Base-by-base conservation (phyloP, 2,113 vertebrate species). In the Merops nubicus region DNA sequence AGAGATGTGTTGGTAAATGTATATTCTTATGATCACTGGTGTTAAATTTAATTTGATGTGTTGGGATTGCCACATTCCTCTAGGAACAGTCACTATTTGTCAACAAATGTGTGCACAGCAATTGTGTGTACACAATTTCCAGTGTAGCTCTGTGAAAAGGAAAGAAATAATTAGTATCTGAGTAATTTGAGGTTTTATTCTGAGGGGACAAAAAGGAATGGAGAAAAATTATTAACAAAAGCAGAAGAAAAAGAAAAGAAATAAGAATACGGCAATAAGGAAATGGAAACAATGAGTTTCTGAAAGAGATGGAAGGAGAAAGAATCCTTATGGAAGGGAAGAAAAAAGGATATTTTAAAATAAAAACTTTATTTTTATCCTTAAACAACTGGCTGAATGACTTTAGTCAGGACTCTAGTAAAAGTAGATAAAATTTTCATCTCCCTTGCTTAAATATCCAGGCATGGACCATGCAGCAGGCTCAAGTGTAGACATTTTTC, bases 391-490 rank as follows among this genome's bases (percentile, higher is more conserved):
- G 33, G 12, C 28, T 40, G 33, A 11, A 45, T 64, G 33, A 26
- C 12, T 72, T 73, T 53, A 17, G 9, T 23, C 11, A 34, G 22
- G 9, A 65, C 33, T 40, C 82, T 51, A 79, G 17, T 63, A 67
- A 70, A 65, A 82, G 5, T 12, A 75, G 16, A 68, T 31, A 50
- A 81, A 53, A 7, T 68, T 82, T 67, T 68, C 0, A 33, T 48
- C 53, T 75, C 13, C 10, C 26, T 26, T 4, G 8, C 31, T 92
- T 68, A 85, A 76, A 60, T 43, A 75, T 18, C 13, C 8, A 40
- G 12, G 5, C 7, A 0, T 23, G 8, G 26, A 34, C 15, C 14
- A 48, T 17, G 15, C 0, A 0, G 18, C 34, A 62, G 5, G 4
- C 9, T 62, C 25, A 31, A 3, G 5, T 45, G 9, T 33, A 67